Percentiles rank a stretch among this genome's conserved stretches.
phyloP scores from a whole-genome alignment of 2,888 invertebrate genomes.

The Carpatolechia fugitivella region DNA sequence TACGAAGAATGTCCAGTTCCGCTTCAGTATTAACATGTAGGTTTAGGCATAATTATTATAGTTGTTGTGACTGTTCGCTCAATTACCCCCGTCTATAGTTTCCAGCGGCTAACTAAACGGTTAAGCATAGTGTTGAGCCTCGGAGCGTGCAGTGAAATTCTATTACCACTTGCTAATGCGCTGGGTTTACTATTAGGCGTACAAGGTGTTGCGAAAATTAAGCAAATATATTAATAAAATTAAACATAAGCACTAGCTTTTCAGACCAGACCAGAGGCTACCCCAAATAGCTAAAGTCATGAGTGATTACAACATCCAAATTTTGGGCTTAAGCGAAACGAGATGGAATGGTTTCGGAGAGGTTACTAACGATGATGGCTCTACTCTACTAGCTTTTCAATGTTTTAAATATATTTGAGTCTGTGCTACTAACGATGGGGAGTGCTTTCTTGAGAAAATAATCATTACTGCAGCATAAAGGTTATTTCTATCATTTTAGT shows the following conservation, averaged over 20 bases:
- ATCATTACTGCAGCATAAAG: no score
- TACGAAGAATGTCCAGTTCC: no score
- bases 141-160: background rate
- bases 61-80: background rate
- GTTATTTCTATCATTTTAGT: no score
- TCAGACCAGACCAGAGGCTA: no score
- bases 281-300: background rate
- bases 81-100: background rate
- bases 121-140: background rate
- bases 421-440: no score
- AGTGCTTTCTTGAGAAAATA: no score
- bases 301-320: background rate
- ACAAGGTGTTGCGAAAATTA: background rate
- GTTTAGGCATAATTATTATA: no score
- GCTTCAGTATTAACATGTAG: no score
- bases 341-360: background rate
- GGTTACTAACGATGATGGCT: background rate
- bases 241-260: no score
- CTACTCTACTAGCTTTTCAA: no score
- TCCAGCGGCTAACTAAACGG: background rate
- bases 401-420: no score
- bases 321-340: background rate
- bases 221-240: no score
- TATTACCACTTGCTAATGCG: background rate
- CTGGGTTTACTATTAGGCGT: background rate